These are phyloP conservation scores for Cerastis leucographa DNA, from an alignment of 2,888 invertebrate genomes.

Conservation along the genomic window DNA sequence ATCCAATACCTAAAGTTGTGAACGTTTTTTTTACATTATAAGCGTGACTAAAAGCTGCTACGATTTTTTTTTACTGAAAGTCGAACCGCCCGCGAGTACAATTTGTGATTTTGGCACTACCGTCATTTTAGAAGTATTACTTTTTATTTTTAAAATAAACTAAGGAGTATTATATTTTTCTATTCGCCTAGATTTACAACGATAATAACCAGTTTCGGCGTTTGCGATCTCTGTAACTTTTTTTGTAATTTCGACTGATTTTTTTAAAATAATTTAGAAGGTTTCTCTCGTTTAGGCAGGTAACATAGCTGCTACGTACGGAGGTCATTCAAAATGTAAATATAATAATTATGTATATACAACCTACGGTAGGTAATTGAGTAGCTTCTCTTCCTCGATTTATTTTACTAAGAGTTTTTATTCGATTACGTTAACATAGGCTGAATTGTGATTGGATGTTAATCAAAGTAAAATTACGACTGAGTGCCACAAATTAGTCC, in stretches of 20 bases:
- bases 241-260: constrained; percentile 84
- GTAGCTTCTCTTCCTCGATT: constrained; percentile 33
- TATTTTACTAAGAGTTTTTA: constrained; percentile 25
- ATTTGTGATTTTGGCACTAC: constrained; percentile 66
- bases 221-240: constrained; percentile 76
- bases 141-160: constrained; percentile 64
- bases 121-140: constrained; percentile 72
- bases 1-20: constrained; percentile 7
- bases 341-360: constrained; percentile 74
- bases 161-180: constrained; percentile 77
- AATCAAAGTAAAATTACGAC: background rate
- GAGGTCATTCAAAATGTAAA: constrained; percentile 71
- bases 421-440: background rate
- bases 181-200: constrained; percentile 77
- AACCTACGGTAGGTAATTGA: constrained; percentile 31
- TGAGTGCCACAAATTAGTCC: background rate
- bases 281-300: constrained; percentile 59
- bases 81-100: constrained; percentile 55
- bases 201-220: constrained; percentile 71
- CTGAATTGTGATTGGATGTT: constrained; percentile 24
- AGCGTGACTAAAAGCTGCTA: background rate
- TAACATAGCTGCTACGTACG: constrained; percentile 66
- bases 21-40: background rate
- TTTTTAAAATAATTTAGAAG: constrained; percentile 69
- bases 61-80: constrained; percentile 4